phyloP scores from a whole-genome alignment of 1,140 invertebrate genomes.

The Drosophila ercepeae region DNA sequence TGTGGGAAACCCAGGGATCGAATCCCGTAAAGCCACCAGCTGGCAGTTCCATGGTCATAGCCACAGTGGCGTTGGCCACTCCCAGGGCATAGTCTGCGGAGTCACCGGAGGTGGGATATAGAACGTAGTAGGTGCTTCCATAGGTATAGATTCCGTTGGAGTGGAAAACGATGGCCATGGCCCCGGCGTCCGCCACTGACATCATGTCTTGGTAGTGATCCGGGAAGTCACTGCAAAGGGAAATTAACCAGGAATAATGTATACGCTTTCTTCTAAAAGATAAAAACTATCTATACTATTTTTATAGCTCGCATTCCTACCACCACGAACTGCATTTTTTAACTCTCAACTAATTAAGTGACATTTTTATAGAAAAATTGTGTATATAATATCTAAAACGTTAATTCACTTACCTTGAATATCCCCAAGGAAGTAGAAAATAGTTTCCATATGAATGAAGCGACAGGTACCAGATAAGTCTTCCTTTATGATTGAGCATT shows the following conservation, averaged over 20 bases:
- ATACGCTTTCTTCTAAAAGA: neutral
- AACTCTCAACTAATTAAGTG: too few species aligned
- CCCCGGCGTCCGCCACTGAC: slow-evolving; percentile 80
- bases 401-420: slow-evolving; percentile 82
- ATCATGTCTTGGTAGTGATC: slow-evolving; percentile 77
- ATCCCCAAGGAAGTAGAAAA: slow-evolving; percentile 90
- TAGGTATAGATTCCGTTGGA: slow-evolving; percentile 85
- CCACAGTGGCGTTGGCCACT: slow-evolving; percentile 86
- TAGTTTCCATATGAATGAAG: slow-evolving; percentile 89
- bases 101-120: slow-evolving; percentile 85
- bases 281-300: neutral
- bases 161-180: slow-evolving; percentile 83
- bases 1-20: slow-evolving; percentile 87
- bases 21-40: slow-evolving; percentile 87
- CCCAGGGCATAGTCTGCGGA: slow-evolving; percentile 88
- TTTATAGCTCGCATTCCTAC: neutral
- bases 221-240: slow-evolving; percentile 48
- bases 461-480: slow-evolving; percentile 87
- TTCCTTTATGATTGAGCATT: slow-evolving; percentile 84
- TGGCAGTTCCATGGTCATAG: slow-evolving; percentile 89
- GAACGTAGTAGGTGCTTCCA: slow-evolving; percentile 86
- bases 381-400: too few species aligned
- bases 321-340: neutral
- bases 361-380: too few species aligned
- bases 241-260: too few species aligned